Evolutionary conservation across 2,797 vertebrate species (phyloP), one percentile per base, ranked within the genome.

Genomic region (Graptemys geographica): DNA sequence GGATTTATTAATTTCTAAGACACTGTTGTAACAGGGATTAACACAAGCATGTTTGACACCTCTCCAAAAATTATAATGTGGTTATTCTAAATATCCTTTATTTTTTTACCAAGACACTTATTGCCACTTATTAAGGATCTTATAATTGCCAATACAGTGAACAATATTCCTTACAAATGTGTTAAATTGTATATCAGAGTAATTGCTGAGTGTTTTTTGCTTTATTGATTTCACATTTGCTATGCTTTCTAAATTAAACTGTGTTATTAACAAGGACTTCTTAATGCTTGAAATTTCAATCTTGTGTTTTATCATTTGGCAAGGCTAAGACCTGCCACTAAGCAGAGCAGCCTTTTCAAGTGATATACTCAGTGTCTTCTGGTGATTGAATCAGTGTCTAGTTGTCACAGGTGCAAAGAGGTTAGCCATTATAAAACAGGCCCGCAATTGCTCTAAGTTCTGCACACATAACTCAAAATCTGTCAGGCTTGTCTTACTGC

Each of bases 141-240:
- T 96, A 52, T 57, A 89, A 81, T 80, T 1, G 0, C 10, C 94
- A 89, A 91, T 72, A 41, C 8, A 87, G 2, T 93, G 55, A 57
- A 51, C 80, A 74, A 28, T 52, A 80, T 76, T 81, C 11, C 53
- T 79, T 94, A 78, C 0, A 93, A 96, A 84, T 49, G 3, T 31
- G 80, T 81, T 65, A 74, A 90, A 11, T 62, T 91, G 3, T 85
- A 59, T 62, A 74, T 88, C 44, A 83, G 27, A 82, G 8, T 79
- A 92, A 90, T 92, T 90, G 28, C 76, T 92, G 53, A 92, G 33
- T n/a, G 1, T 4, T 55, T 90, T 87, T 56, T 87, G 4, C 15
- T 85, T 92, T 93, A 88, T 51, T 56, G 55, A 83, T 93, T 94
- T 95, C 49, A 83, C 15, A 55, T 93, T 93, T 95, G n/a, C 86